A percentile compares a stretch with the other conserved stretches of the same genome.
Evolutionary conservation across 2,797 vertebrate genomes (phyloP).

Genomic region (Cynopterus sphinx): DNA sequence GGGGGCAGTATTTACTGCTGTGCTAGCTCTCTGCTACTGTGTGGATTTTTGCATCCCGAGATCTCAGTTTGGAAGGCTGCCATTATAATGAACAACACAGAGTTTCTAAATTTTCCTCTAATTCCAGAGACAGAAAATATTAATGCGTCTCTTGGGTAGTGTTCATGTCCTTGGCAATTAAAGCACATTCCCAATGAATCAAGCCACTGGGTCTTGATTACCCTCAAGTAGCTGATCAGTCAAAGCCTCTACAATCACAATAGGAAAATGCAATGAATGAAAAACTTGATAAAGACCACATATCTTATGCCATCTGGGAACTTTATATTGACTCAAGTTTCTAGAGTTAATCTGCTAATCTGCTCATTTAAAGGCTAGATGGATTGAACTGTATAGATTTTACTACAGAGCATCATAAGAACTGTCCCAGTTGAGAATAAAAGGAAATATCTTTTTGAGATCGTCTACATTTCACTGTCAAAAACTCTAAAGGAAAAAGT

Average conservation of each 20-base stretch:
- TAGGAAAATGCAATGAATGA: not conserved
- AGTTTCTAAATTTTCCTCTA: constrained; percentile 25
- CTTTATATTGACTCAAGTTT: constrained; percentile 34
- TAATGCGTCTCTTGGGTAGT: not conserved
- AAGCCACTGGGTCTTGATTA: not conserved
- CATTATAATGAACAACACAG: not conserved
- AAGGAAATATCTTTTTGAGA: not conserved
- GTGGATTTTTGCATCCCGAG: not conserved
- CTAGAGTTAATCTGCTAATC: constrained; percentile 47
- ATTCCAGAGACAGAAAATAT: constrained; percentile 42
- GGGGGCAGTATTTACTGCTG: fast-evolving
- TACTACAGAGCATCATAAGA: constrained; percentile 1
- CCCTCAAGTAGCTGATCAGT: not conserved
- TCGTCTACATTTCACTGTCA: constrained; percentile 16
- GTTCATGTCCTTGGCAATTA: not conserved
- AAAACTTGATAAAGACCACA: constrained; percentile 41
- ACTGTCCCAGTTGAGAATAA: not conserved
- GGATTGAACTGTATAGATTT: constrained; percentile 45
- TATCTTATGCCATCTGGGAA: constrained; percentile 16
- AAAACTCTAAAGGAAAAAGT: not conserved
- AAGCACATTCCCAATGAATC: not conserved
- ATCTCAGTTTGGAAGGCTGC: not conserved
- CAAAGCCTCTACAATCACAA: not conserved
- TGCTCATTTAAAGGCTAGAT: constrained; percentile 41
- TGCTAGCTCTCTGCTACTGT: not conserved